Evolutionary conservation across 2,113 vertebrate species (phyloP).

Genomic region (Protobothrops flavoviridis): DNA sequence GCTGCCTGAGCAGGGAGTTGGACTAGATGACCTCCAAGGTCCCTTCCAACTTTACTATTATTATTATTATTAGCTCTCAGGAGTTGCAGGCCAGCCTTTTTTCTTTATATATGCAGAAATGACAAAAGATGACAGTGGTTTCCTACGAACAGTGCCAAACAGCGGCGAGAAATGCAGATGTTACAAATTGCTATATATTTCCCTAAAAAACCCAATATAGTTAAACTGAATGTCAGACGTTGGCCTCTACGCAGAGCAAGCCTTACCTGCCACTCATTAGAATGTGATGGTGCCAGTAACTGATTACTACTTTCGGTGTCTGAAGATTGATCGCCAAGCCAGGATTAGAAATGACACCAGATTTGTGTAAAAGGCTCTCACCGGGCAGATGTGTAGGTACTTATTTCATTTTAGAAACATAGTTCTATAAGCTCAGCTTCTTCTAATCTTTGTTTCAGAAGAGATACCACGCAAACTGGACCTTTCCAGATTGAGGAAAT

Average conservation of each 20-base stretch:
- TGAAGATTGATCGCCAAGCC: background rate
- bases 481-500: background rate
- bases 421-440: background rate
- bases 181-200: background rate
- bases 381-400: background rate
- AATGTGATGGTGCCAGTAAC: background rate
- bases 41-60: no score
- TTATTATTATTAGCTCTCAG: no score
- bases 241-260: background rate
- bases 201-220: background rate
- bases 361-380: background rate
- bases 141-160: no score
- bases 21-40: no score
- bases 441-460: background rate
- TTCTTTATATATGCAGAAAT: background rate
- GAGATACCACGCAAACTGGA: background rate
- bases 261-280: background rate
- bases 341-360: background rate
- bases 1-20: no score
- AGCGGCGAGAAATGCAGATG: background rate
- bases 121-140: background rate
- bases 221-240: background rate
- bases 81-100: background rate
- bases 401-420: background rate
- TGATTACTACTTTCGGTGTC: background rate